Base-by-base conservation (phyloP, 2,797 vertebrate species). In the Scleropages formosus region DNA sequence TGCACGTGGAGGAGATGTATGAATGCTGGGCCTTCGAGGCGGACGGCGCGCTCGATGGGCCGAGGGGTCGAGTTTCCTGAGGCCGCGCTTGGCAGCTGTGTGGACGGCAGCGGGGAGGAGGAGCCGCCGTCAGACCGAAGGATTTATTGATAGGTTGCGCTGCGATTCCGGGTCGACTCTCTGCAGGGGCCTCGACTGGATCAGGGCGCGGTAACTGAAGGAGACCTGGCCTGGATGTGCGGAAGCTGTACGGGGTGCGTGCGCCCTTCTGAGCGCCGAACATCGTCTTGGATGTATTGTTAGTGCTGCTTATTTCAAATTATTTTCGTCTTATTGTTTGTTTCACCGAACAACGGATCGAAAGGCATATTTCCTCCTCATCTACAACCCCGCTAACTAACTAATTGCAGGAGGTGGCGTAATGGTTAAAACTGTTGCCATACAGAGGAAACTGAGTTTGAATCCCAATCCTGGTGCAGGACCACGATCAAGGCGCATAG, bases 131-230 rank as follows among this genome's bases (percentile, higher is more conserved):
- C 59, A 44, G 9, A 27, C 61, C 16, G 18, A 59, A 65, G 16
- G 27, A 72, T 65, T 72, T 66, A 73, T 72, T 58, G 70, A 72
- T 73, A 66, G 70, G 73, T 73, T 65, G 51, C 26, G 46, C 31
- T 66, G 31, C 62, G 72, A 18, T 77, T 77, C 27, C 53, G 73
- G 16, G 13, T 58, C 49, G 44, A 24, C 31, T 49, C 76, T 73
- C 39, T 16, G 26, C 15, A 20, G 49, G 7, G 58, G 53, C 18
- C 49, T 24, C 66, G 65, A 77, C 49, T 74, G 67, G 44, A 72
- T 58, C 15, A 15, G 31, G 71, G 39, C 69, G 66, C 73, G 77
- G 58, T 73, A 66, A 77, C 47, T 66, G 70, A 77, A 64, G 26
- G 16, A 22, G 70, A 11, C 53, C 27, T 69, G 53, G 49, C 24